Evolutionary conservation across 1,140 invertebrate species (phyloP).

Genomic region (Drosophila pseudoananassae): DNA sequence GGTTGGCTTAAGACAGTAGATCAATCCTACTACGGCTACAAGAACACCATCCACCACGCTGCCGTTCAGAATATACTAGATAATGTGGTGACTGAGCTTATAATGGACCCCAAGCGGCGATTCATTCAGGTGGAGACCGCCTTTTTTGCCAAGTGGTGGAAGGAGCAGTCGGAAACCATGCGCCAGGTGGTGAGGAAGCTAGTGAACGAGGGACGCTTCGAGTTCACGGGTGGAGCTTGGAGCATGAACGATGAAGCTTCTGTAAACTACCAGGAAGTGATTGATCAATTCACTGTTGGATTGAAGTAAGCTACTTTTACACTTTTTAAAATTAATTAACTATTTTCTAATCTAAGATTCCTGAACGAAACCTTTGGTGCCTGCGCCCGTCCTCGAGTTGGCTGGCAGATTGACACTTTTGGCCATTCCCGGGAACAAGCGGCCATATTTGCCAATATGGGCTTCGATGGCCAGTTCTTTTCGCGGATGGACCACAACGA

Average conservation of each 20-base stretch:
- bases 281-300: slow-evolving; percentile 96
- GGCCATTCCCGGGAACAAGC: slow-evolving; percentile 95
- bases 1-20: slow-evolving; percentile 97
- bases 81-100: slow-evolving; percentile 92
- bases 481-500: slow-evolving; percentile 96
- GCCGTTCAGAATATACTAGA: slow-evolving; percentile 96
- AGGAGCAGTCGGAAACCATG: slow-evolving; percentile 88
- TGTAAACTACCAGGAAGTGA: slow-evolving; percentile 95
- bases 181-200: slow-evolving; percentile 86
- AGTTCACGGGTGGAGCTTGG: slow-evolving; percentile 95
- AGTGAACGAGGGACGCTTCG: slow-evolving; percentile 91
- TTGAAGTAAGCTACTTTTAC: slow-evolving; percentile 86
- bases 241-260: slow-evolving; percentile 97
- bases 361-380: slow-evolving; percentile 93
- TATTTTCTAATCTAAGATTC: slow-evolving; percentile 56
- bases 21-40: slow-evolving; percentile 94
- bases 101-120: slow-evolving; percentile 89
- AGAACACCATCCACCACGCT: slow-evolving; percentile 89
- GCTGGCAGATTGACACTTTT: slow-evolving; percentile 98
- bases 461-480: slow-evolving; percentile 95
- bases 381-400: slow-evolving; percentile 91
- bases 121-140: slow-evolving; percentile 93
- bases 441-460: slow-evolving; percentile 92
- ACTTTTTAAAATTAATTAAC: not conserved
- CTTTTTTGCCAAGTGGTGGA: slow-evolving; percentile 97